Conservation (phyloP, 2,113 vertebrate genomes). For the Tor tambroides region DNA sequence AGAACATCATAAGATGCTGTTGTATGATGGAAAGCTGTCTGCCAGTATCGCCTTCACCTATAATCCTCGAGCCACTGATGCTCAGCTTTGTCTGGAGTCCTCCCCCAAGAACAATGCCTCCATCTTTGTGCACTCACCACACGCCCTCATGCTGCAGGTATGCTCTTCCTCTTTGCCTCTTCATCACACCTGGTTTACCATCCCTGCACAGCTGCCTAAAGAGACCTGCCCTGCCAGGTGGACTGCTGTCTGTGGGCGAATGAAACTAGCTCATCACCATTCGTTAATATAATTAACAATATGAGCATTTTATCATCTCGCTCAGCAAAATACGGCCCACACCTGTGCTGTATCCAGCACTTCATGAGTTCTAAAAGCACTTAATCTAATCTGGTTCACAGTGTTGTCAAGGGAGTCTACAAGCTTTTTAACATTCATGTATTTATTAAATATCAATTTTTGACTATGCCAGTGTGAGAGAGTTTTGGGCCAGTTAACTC, state of each 20-base stretch:
- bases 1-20: conserved; percentile 92
- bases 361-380: background rate
- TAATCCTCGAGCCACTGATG: conserved; percentile 95
- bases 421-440: background rate
- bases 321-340: background rate
- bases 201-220: background rate
- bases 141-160: conserved; percentile 99
- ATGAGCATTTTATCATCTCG: conserved; percentile 22
- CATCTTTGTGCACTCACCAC: conserved; percentile 97
- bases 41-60: conserved; percentile 91
- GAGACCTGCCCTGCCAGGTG: conserved; percentile 17
- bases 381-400: background rate
- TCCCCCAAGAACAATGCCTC: conserved; percentile 95
- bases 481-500: background rate
- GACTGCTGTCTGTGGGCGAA: conserved; percentile 10
- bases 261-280: conserved; percentile 7
- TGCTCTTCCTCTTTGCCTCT: background rate
- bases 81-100: conserved; percentile 97
- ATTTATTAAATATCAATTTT: background rate
- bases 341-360: conserved; percentile 11
- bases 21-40: conserved; percentile 95
- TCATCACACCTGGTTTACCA: background rate
- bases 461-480: background rate
- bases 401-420: background rate
- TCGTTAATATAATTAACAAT: conserved; percentile 31